phyloP scores from a whole-genome alignment of 92 coral and sea anemone species.

The Palythoa grandis region DNA sequence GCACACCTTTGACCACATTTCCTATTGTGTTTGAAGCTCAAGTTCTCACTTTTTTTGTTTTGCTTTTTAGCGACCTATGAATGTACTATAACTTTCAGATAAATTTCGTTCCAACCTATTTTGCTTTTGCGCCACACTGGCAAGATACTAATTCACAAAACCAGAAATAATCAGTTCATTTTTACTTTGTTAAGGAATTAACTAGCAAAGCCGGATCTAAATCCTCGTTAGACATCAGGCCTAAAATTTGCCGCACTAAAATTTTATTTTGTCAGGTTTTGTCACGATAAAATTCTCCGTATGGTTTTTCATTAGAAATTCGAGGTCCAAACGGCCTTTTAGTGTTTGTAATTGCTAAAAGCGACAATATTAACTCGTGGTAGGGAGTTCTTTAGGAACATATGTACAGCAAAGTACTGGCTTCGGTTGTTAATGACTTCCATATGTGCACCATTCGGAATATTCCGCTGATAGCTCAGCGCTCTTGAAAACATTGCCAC shows the following conservation, averaged over 20 bases:
- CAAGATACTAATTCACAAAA: neutral
- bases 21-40: neutral
- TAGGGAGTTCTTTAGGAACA: constrained; percentile 65
- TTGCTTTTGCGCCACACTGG: neutral
- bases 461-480: constrained; percentile 2
- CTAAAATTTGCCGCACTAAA: neutral
- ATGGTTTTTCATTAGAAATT: neutral
- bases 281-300: neutral
- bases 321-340: constrained; percentile 17
- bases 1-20: constrained; percentile 38
- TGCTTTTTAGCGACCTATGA: neutral
- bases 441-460: constrained; percentile 44
- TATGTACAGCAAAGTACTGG: constrained; percentile 60
- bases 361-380: constrained; percentile 56
- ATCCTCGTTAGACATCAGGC: constrained; percentile 3
- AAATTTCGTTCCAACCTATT: neutral
- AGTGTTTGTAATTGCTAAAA: constrained; percentile 24
- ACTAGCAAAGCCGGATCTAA: neutral
- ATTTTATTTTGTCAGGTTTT: neutral
- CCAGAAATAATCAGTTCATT: neutral
- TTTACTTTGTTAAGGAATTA: neutral
- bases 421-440: constrained; percentile 52
- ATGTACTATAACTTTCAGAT: neutral
- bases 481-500: constrained; percentile 42
- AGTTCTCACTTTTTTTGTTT: neutral